Percentiles rank a stretch among this genome's conserved stretches.
Conservation (phyloP, 2,888 invertebrate species). For the Spialia ferax region DNA sequence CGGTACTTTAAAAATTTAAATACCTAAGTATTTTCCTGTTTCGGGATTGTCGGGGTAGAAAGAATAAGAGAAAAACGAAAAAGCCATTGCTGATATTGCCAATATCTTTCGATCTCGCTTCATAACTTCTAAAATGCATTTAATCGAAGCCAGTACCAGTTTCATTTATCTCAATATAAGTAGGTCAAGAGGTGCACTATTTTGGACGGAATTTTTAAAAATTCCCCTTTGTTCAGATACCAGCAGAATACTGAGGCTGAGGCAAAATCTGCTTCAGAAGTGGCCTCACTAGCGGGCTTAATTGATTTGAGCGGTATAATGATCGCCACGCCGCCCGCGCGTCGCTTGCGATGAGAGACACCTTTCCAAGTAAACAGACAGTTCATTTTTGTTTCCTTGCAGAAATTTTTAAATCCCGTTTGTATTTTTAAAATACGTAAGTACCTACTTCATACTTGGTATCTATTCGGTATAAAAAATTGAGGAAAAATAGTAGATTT, state of each 20-base stretch:
- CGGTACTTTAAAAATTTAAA: no score
- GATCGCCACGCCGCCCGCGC: constrained; percentile 28
- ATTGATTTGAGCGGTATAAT: constrained; percentile 38
- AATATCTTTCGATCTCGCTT: constrained; percentile 10
- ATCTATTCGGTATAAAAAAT: neutral
- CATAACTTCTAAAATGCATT: neutral
- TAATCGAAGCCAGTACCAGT: neutral
- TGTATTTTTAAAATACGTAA: neutral
- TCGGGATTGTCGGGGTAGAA: no score
- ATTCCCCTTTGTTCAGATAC: constrained; percentile 25
- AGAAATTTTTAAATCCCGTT: neutral
- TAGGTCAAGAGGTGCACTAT: constrained; percentile 20
- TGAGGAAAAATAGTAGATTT: neutral
- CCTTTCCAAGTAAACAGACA: neutral
- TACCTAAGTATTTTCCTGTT: no score
- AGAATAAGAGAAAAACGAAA: neutral
- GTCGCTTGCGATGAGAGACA: no score
- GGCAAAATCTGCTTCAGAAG: constrained; percentile 32
- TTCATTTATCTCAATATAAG: constrained; percentile 16
- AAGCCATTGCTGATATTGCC: neutral
- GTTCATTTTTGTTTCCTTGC: neutral
- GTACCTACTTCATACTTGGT: neutral
- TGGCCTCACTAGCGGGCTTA: constrained; percentile 35
- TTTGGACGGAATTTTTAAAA: constrained; percentile 32
- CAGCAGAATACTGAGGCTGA: constrained; percentile 31